phyloP scores from a whole-genome alignment of 2,113 vertebrate species.

The Zootoca vivipara region DNA sequence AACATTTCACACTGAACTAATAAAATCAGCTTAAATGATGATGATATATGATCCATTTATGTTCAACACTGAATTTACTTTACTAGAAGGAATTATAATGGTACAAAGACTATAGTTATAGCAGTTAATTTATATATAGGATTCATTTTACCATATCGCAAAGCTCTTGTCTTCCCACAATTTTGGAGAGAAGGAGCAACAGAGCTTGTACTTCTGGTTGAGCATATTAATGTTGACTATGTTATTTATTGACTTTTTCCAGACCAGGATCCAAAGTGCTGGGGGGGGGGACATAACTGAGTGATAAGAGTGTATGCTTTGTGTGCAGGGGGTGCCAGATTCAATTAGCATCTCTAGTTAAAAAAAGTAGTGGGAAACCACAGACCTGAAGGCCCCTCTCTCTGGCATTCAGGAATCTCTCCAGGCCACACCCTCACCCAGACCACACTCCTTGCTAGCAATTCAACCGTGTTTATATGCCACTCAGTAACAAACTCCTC shows the following conservation, averaged over 20 bases:
- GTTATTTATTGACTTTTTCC: not conserved
- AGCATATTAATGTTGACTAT: not conserved
- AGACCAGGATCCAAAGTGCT: not conserved
- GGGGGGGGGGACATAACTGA: not conserved
- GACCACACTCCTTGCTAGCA: too few species aligned
- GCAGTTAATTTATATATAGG: not conserved
- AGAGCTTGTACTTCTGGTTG: slow-evolving; percentile 10
- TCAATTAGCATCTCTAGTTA: too few species aligned
- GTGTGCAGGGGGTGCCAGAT: too few species aligned
- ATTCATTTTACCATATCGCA: not conserved
- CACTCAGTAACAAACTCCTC: too few species aligned
- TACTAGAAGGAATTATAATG: slow-evolving; percentile 21
- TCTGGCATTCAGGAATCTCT: too few species aligned
- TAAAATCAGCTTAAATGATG: slow-evolving; percentile 47
- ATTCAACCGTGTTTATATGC: not conserved
- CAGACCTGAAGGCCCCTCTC: too few species aligned
- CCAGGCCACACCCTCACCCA: too few species aligned
- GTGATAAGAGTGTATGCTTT: not conserved
- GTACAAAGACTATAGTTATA: not conserved
- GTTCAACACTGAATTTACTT: slow-evolving; percentile 37
- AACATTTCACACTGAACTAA: slow-evolving; percentile 55
- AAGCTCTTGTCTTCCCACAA: not conserved
- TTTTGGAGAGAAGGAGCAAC: not conserved
- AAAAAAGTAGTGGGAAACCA: too few species aligned
- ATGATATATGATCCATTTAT: slow-evolving; percentile 30